A percentile compares a stretch with the other conserved stretches of the same genome.
phyloP scores from a whole-genome alignment of 2,113 vertebrate genomes.

The Calonectris borealis region DNA sequence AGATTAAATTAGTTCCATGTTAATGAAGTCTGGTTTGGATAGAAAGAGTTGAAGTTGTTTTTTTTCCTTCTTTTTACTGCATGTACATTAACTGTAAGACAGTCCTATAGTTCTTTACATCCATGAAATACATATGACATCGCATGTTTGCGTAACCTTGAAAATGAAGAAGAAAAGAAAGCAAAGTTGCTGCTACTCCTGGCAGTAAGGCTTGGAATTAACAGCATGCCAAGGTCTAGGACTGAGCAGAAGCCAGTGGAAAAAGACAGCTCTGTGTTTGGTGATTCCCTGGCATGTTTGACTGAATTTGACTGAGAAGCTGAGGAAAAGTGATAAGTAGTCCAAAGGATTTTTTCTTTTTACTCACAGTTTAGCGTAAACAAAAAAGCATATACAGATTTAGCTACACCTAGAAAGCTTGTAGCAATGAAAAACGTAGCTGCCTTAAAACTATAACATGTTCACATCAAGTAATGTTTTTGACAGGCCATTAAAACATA shows the following conservation, averaged over 20 bases:
- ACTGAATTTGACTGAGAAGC: conserved; percentile 35
- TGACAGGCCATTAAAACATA: conserved; percentile 9
- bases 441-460: neutral
- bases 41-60: neutral
- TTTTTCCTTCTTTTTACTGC: neutral
- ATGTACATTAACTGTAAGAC: neutral
- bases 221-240: conserved; percentile 26
- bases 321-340: neutral
- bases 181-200: conserved; percentile 20
- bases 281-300: conserved; percentile 1
- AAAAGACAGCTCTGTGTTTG: conserved; percentile 45
- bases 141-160: conserved; percentile 46
- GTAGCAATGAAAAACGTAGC: neutral
- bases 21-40: neutral
- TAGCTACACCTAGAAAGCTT: conserved; percentile 5
- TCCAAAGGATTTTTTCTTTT: conserved; percentile 5
- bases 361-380: neutral
- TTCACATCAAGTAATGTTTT: neutral
- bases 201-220: conserved; percentile 18
- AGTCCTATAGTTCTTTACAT: neutral
- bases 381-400: neutral
- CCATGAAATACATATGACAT: neutral
- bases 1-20: conserved; percentile 14
- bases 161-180: conserved; percentile 45
- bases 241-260: conserved; percentile 45